A percentile compares a stretch with the other conserved stretches of the same genome.
Evolutionary conservation across 2,888 invertebrate genomes (phyloP).

Genomic region (Lamellibrachia satsuma): DNA sequence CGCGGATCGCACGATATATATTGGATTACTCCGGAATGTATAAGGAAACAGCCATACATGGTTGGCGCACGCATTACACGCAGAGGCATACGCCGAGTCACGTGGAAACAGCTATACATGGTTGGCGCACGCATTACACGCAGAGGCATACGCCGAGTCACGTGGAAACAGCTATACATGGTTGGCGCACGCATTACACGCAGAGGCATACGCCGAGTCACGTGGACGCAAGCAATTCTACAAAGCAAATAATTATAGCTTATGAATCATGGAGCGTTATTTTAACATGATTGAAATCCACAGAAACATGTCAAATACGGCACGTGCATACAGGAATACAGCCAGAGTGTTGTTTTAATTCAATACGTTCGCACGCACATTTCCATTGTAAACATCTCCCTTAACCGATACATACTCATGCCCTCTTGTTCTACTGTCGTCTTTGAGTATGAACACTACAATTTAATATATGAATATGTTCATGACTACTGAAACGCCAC

Average conservation of each 20-base stretch:
- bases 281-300: background rate
- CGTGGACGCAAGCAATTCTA: background rate
- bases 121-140: background rate
- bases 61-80: background rate
- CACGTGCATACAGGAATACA: too few species aligned
- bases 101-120: background rate
- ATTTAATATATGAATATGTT: too few species aligned
- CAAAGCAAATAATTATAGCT: background rate
- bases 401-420: too few species aligned
- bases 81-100: background rate
- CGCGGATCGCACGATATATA: background rate
- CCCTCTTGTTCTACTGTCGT: too few species aligned
- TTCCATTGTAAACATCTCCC: too few species aligned
- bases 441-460: too few species aligned
- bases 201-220: background rate
- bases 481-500: too few species aligned
- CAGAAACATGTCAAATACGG: background rate
- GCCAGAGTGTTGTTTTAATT: too few species aligned
- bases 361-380: too few species aligned
- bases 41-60: background rate
- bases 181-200: background rate
- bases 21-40: background rate
- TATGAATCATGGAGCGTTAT: background rate
- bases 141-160: background rate
- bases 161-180: background rate